Evolutionary conservation across 2,888 invertebrate genomes (phyloP), one percentile per base, ranked within the genome.

Genomic region (Ophion slaviceki): DNA sequence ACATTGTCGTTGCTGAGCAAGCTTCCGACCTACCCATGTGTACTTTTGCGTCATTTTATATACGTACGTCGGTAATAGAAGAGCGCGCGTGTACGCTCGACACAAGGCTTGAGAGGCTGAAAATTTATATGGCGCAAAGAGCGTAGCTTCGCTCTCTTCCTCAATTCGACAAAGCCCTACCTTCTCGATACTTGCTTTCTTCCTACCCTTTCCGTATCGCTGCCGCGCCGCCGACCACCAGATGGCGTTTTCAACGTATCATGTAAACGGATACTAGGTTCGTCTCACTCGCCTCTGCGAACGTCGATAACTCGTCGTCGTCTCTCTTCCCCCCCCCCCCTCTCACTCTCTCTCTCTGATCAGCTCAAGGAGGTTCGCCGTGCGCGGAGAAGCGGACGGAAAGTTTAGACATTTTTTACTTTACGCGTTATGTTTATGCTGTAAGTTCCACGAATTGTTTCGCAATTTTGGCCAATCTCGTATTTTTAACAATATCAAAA

Each of bases 1-100:
- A 61, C 32, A 66, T 72, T 74, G 45, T 68, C 57, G 68, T 47
- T 47, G 64, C 24, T 76, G 53, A 64, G 66, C 76, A 76, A 76
- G 76, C n/a, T 67, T 32, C 10, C 36, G 36, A 74, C 74, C 36
- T 61, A 53, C 61, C 71, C 61, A 28, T 57, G 57, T 72, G 36
- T 53, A 66, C 45, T 36, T 71, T 64, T 14, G 20, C 24, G 62
- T 24, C 20, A 53, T 66, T 64, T n/a, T 24, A 57, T 57, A n/a
- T 61, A 70, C 57, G 57, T 72, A 57, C 61, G 45, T 61, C 53
- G 28, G 61, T 70, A 70, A 78, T 70, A 28, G 28, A 45, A 78
- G 68, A n/a, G 61, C 61, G 61, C 14, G 20, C 11, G 20, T n/a
- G n/a, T 57, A 57, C 66, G 28, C 28, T 28, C 28, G 61, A 45